phyloP scores from a whole-genome alignment of 1,140 invertebrate genomes.

The Odontomachus brunneus region DNA sequence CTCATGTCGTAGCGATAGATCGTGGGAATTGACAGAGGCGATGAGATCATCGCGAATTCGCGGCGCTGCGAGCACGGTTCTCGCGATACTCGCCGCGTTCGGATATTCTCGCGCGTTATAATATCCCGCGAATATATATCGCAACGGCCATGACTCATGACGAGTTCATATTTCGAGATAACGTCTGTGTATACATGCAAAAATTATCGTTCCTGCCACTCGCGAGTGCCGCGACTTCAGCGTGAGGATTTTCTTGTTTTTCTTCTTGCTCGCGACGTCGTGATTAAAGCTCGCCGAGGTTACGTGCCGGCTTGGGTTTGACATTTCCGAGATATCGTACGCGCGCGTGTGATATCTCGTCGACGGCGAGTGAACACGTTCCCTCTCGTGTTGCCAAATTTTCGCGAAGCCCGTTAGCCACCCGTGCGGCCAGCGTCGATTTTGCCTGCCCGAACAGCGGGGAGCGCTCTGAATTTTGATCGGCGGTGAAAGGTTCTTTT shows the following conservation, averaged over 20 bases:
- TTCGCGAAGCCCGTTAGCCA: neutral
- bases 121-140: too few relatives aligned
- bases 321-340: neutral
- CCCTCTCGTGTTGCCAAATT: neutral
- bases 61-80: neutral
- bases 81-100: neutral
- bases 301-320: too few relatives aligned
- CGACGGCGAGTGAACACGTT: conserved; percentile 1
- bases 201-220: too few relatives aligned
- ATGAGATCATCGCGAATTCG: conserved; percentile 29
- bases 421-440: neutral
- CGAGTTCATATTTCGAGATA: too few relatives aligned
- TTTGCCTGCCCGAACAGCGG: neutral
- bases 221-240: too few relatives aligned
- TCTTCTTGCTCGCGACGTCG: too few relatives aligned
- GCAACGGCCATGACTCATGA: too few relatives aligned
- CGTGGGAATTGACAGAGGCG: conserved; percentile 37
- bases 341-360: neutral
- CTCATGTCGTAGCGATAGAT: conserved; percentile 3
- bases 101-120: conserved; percentile 16
- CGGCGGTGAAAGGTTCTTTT: neutral
- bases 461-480: neutral
- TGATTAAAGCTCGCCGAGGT: too few relatives aligned
- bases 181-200: too few relatives aligned
- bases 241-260: too few relatives aligned